Evolutionary conservation across 2,888 invertebrate species (phyloP), one percentile per base, ranked within the genome.

Genomic region (Smittia sp.): DNA sequence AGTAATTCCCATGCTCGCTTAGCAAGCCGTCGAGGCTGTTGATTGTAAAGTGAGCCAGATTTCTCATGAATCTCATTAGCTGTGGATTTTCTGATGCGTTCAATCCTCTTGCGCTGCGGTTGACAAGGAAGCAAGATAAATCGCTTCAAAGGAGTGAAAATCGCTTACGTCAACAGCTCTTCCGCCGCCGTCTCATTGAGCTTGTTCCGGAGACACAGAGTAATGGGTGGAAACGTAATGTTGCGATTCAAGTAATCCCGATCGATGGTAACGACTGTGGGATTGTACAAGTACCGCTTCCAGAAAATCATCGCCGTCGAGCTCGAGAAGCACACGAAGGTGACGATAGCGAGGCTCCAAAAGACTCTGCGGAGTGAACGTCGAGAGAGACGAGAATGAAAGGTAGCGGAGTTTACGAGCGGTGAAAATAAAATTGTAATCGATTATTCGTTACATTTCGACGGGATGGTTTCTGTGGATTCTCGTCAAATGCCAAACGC

Each of bases 161-260:
- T 13, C 46, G 46, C 73, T 25, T 74, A 74, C 52, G 32, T 74
- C n/a, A 76, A 67, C 41, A 72, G 75, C 13, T 75, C 73, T 20
- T 75, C 46, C 1, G 75, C 58, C 13, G 76, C 76, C 7, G 75
- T 74, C 65, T 75, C 75, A 73, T 77, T 76, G n/a, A 76, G 25
- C 65, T 75, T 75, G n/a, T 75, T 20, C 1, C 58, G 74, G 24
- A 74, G 41, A 41, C 77, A 77, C 13, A 77, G 22, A 11, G 76
- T 77, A 4, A 77, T 25, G 24, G 75, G 74, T 7, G 77, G 77
- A 74, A 76, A 77, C 18, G 76, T 76, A 20, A 75, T 74, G 41
- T 77, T 77, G 74, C 77, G 76, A 63, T 75, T 75, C 62, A 75
- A 74, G 39, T 76, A 77, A 63, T 77, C 76, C 1, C 74, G 66